Base-by-base conservation (phyloP, 1,140 invertebrate species). In the Drosophila lacteicornis region DNA sequence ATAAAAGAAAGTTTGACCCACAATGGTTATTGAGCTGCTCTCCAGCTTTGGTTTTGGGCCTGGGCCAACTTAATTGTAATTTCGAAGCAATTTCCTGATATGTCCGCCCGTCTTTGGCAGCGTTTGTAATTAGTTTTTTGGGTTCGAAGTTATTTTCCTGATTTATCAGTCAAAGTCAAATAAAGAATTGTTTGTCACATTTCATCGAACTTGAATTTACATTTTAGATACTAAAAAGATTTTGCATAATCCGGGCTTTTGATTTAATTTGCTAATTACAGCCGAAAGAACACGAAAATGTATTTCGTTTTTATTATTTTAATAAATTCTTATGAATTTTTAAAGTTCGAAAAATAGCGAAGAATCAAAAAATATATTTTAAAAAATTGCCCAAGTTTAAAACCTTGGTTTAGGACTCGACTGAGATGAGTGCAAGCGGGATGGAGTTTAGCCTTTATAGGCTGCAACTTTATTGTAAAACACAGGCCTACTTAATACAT, bases 21-120 rank as follows among this genome's bases (percentile, higher is more conserved):
- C 53, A 59, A 59, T 73, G 66, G 67, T 49, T 50, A 73, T 73
- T 71, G 66, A 58, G 51, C 66, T 67, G 60, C 56, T 61, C 46
- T 63, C 19, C 13, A 17, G 33, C 17, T 40, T 33, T 27, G 36
- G 43, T 11, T 60, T 50, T 19, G 17, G 47, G 42, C 17, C 15
- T 40, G 59, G 40, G 40, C 22, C 40, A 73, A 74, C 47, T 73
- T 60, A 74, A 75, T 62, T 75, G 59, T 75, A 75, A 56, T 75
- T 75, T 75, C 60, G 45, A 46, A 56, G 73, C 51, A 75, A 75
- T 66, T 65, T 76, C 71, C 38, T 58, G 46, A 36, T 25, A 56
- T 56, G 19, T 40, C 53, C 36, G 19, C 30, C 36, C 53, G 61
- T 63, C 27, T 57, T 13, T 46, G n/a, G 58, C 58, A 67, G 63